A percentile compares a stretch with the other conserved stretches of the same genome.
Conservation (phyloP, 1,140 invertebrate species). For the Aphelenchoides besseyi region DNA sequence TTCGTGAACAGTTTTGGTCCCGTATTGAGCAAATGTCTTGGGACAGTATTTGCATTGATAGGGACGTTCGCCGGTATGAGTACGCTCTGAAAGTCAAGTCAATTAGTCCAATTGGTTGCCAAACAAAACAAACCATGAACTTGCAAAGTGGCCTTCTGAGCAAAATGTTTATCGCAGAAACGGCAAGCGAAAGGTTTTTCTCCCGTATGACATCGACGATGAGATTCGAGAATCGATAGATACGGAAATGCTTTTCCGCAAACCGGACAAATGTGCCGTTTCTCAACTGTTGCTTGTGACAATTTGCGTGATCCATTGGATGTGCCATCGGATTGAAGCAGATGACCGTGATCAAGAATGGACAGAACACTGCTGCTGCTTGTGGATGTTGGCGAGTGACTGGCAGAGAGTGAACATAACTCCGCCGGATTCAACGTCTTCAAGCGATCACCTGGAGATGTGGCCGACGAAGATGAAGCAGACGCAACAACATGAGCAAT, state of each 20-base stretch:
- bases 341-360: not conserved
- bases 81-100: conserved; percentile 67
- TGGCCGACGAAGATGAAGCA: not conserved
- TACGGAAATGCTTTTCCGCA: conserved; percentile 63
- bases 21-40: conserved; percentile 63
- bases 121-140: conserved; percentile 68
- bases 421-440: not conserved
- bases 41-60: conserved; percentile 67
- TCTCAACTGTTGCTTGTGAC: conserved; percentile 42
- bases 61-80: conserved; percentile 80
- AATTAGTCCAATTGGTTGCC: not conserved
- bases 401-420: not conserved
- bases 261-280: conserved; percentile 57
- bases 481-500: not conserved
- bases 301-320: not conserved
- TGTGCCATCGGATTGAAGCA: not conserved
- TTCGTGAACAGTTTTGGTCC: conserved; percentile 62
- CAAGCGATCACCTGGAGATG: not conserved
- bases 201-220: conserved; percentile 63
- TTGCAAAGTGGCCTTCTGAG: conserved; percentile 66
- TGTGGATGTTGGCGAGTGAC: conserved; percentile 4
- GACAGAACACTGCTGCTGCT: not conserved
- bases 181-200: conserved; percentile 68
- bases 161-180: conserved; percentile 67
- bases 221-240: conserved; percentile 63